These are phyloP conservation scores for Azemiops feae DNA, from an alignment of 2,113 vertebrate species.

Conservation along the genomic window DNA sequence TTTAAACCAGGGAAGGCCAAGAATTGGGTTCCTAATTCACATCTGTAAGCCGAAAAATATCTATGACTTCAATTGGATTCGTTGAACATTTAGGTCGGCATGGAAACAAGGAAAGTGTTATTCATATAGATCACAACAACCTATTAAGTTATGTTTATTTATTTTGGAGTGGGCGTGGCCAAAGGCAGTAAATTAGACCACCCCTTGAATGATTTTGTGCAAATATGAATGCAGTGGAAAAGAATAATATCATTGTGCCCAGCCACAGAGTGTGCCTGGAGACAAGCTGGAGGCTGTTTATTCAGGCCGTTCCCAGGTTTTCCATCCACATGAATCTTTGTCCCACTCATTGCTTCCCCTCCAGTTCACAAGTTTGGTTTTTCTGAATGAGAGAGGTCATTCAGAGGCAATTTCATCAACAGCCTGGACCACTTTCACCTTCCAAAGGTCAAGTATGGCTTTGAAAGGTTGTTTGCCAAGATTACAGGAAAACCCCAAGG, in stretches of 20 bases:
- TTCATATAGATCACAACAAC: background rate
- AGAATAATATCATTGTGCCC: background rate
- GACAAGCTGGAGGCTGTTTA: background rate
- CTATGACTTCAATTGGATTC: background rate
- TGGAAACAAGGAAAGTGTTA: background rate
- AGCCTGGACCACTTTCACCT: background rate
- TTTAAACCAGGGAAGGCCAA: background rate
- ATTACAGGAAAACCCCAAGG: background rate
- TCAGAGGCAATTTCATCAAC: background rate
- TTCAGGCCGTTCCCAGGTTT: background rate
- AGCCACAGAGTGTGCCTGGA: background rate
- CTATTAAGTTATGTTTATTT: background rate
- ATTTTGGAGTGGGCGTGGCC: background rate
- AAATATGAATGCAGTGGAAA: background rate
- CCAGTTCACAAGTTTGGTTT: background rate
- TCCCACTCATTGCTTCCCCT: background rate
- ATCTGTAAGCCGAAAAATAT: background rate
- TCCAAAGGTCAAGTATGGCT: background rate
- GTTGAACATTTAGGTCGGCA: background rate
- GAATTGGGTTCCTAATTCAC: background rate
- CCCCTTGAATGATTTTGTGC: background rate
- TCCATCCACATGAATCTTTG: background rate
- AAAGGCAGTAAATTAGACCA: background rate
- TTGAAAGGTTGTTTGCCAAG: background rate
- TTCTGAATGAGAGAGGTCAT: background rate